Conservation (phyloP, 2,888 invertebrate species). For the Steinernema carpocapsae region DNA sequence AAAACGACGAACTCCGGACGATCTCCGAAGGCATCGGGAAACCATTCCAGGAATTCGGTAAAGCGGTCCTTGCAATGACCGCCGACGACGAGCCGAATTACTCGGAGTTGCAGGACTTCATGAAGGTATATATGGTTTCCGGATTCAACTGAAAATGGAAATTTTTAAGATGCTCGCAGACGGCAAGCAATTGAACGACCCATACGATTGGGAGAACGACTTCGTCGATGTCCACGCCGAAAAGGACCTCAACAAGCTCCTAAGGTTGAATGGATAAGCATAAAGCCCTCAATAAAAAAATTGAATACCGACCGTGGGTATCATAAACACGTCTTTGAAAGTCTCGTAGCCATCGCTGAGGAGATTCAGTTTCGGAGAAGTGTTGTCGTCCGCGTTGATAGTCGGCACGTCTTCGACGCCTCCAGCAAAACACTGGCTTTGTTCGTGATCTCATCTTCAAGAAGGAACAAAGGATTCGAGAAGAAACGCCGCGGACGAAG, state of each 20-base stretch:
- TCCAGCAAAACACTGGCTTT: too few relatives aligned
- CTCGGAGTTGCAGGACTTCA: slow-evolving; percentile 46
- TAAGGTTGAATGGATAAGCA: not conserved
- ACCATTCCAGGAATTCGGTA: slow-evolving; percentile 43
- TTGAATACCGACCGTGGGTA: not conserved
- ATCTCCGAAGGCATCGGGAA: slow-evolving; percentile 40
- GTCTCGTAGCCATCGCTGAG: slow-evolving; percentile 47
- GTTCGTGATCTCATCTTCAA: too few relatives aligned
- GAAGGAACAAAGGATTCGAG: too few relatives aligned
- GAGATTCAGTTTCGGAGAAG: too few relatives aligned
- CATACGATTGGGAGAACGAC: slow-evolving; percentile 58
- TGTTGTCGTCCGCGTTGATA: too few relatives aligned
- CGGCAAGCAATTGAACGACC: slow-evolving; percentile 46
- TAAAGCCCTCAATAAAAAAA: not conserved
- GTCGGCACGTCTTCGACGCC: too few relatives aligned
- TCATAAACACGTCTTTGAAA: too few relatives aligned
- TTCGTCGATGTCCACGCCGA: slow-evolving; percentile 45
- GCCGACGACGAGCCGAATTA: slow-evolving; percentile 54
- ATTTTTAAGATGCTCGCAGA: slow-evolving; percentile 47
- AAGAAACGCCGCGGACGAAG: too few relatives aligned
- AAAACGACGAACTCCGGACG: slow-evolving; percentile 39
- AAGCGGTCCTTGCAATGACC: slow-evolving; percentile 49
- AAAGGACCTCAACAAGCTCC: not conserved
- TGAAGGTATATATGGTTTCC: slow-evolving; percentile 1
- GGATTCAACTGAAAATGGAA: slow-evolving; percentile 9